Evolutionary conservation across 2,888 invertebrate genomes (phyloP).

Genomic region (Calephelis perditalis): DNA sequence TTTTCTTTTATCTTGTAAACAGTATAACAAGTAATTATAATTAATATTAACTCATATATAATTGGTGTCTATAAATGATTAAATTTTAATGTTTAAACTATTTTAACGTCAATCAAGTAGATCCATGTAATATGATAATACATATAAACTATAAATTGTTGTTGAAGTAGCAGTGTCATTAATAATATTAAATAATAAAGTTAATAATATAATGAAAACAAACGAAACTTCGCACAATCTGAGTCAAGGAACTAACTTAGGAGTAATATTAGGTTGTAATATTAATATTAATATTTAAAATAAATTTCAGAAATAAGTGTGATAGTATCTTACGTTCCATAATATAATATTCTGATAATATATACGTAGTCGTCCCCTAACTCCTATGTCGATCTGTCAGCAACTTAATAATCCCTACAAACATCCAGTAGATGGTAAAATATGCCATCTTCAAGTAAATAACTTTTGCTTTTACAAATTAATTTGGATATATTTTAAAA

Average conservation of each 20-base stretch:
- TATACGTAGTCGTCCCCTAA: conserved; percentile 15
- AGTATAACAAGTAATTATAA: conserved; percentile 50
- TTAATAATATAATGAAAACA: conserved; percentile 51
- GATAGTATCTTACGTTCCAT: conserved; percentile 37
- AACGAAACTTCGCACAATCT: conserved; percentile 73
- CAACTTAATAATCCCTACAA: conserved; percentile 6
- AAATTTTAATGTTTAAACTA: conserved; percentile 39
- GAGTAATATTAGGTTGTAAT: conserved; percentile 53
- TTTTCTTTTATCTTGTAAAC: conserved; percentile 41
- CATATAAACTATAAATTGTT: conserved; percentile 46
- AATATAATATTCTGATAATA: conserved; percentile 24
- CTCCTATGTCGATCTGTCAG: conserved; percentile 21
- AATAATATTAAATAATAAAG: conserved; percentile 43
- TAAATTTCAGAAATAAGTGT: conserved; percentile 41
- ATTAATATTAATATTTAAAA: conserved; percentile 41
- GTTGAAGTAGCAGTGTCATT: conserved; percentile 68
- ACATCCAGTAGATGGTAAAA: conserved; percentile 17
- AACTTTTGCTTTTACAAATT: conserved; percentile 2
- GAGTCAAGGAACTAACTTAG: conserved; percentile 69
- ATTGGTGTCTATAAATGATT: conserved; percentile 70
- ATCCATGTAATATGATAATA: conserved; percentile 43
- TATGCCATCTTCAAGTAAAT: conserved; percentile 5
- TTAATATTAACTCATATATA: conserved; percentile 48
- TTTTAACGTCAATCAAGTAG: conserved; percentile 50
- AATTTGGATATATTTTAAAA: conserved; percentile 1